Evolutionary conservation across 2,113 vertebrate genomes (phyloP).

Genomic region (Sapayoa aenigma): DNA sequence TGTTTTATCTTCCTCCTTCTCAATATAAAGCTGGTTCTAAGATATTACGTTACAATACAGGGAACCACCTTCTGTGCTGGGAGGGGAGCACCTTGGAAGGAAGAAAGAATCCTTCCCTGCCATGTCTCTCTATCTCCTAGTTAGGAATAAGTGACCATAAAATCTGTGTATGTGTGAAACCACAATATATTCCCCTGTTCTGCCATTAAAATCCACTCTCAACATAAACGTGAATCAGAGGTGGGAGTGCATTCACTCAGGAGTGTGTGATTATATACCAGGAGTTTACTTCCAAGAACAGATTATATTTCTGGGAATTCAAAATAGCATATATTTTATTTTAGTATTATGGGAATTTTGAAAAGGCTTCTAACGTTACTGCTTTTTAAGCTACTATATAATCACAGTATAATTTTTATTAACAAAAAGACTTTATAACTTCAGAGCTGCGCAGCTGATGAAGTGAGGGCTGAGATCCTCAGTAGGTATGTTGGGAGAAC

Average conservation of each 20-base stretch:
- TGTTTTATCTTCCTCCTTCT: not conserved
- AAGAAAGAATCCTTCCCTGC: slow-evolving; percentile 21
- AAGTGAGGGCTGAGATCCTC: slow-evolving; percentile 57
- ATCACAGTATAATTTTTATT: slow-evolving; percentile 71
- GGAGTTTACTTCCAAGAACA: slow-evolving; percentile 60
- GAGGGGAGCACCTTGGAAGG: not conserved
- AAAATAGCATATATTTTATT: slow-evolving; percentile 44
- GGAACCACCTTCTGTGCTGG: not conserved
- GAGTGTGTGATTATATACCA: slow-evolving; percentile 9
- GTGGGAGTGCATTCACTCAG: not conserved
- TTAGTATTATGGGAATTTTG: slow-evolving; percentile 65
- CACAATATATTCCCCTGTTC: slow-evolving; percentile 72
- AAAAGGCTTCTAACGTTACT: slow-evolving; percentile 62
- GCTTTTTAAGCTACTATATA: slow-evolving; percentile 59
- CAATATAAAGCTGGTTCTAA: not conserved
- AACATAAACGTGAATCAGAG: slow-evolving; percentile 46
- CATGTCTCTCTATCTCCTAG: slow-evolving; percentile 67
- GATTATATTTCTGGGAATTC: slow-evolving; percentile 68
- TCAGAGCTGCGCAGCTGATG: slow-evolving; percentile 55
- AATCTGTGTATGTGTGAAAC: slow-evolving; percentile 76
- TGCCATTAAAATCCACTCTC: slow-evolving; percentile 72
- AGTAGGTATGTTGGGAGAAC: slow-evolving; percentile 21
- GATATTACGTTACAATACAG: not conserved
- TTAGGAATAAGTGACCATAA: slow-evolving; percentile 70
- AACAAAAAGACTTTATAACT: slow-evolving; percentile 52